Base-by-base conservation (phyloP, 1,140 invertebrate species). In the Hesperophylax magnus region DNA sequence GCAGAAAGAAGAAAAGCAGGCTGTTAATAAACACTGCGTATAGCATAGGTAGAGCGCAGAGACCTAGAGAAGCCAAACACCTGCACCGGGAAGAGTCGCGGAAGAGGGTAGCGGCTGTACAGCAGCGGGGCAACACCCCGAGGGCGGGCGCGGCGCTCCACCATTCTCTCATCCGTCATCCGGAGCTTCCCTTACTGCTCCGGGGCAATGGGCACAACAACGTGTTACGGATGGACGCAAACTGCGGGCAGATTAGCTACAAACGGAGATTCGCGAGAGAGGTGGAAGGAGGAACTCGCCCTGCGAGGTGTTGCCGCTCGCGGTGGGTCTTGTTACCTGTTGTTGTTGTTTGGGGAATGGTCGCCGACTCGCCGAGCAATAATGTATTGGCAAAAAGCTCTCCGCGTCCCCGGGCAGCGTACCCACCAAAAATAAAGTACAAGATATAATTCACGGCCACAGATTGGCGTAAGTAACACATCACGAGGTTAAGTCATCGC, bases 311-410 rank as follows among this genome's bases (percentile, higher is more conserved):
- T 58, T 74, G 69, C 69, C 58, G 31, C 78, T 24, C 31, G 71
- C 71, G 79, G 78, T 18, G 61, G 77, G 77, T 78, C 82, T 72
- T 63, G 39, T 84, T 84, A 84, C 83, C 83, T 84, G 83, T 82
- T 82, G 83, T 39, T 78, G 81, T 79, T 84, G 82, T 82, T 84
- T 84, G 83, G 83, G 83, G 81, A 89, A 89, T 88, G 89, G 89
- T 88, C 90, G 89, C 89, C 89, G 89, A 88, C 89, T 90, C 89
- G 89, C 89, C 89, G 89, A 91, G 89, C 89, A 91, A 91, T 91
- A 91, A 90, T 91, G 89, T 87, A 91, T 91, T 86, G 89, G 89
- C 88, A 91, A 89, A 89, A 91, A 89, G 87, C 89, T 91, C 89
- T 91, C 89, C 89, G 89, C 89, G 89, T 91, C 89, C 90, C 89